These are phyloP conservation scores for Quadriops clusia DNA, from an alignment of 2,888 invertebrate species.

Conservation along the genomic window DNA sequence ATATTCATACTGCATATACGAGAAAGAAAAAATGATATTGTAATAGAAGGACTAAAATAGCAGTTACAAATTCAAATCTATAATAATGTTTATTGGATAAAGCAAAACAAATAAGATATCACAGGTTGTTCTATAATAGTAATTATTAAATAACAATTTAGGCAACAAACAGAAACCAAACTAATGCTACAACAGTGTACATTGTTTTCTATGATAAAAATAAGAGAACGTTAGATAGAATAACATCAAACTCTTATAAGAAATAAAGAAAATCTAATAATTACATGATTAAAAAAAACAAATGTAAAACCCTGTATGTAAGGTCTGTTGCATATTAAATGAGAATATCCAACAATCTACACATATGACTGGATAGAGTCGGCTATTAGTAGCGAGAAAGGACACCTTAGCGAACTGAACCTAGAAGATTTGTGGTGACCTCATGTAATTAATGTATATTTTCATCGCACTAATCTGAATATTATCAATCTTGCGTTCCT, in stretches of 20 bases:
- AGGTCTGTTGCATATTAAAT: neutral
- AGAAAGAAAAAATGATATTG: too few relatives aligned
- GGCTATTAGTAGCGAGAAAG: too few relatives aligned
- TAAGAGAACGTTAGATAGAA: neutral
- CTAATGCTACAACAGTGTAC: neutral
- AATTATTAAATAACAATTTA: conserved; percentile 7
- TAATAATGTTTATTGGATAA: too few relatives aligned
- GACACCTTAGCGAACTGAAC: too few relatives aligned
- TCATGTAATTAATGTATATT: too few relatives aligned
- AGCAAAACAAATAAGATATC: conserved; percentile 31
- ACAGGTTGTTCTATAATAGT: conserved; percentile 29
- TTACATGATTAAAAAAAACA: conserved; percentile 6
- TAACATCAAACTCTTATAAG: neutral
- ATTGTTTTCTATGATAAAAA: conserved; percentile 1
- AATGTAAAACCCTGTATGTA: conserved; percentile 7
- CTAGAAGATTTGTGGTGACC: too few relatives aligned
- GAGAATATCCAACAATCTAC: neutral
- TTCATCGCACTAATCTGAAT: too few relatives aligned
- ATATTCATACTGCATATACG: too few relatives aligned
- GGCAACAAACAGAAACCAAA: conserved; percentile 5
- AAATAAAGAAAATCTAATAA: conserved; percentile 2
- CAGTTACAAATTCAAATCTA: too few relatives aligned
- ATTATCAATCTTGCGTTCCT: too few relatives aligned
- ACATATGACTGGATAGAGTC: neutral
- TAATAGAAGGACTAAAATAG: too few relatives aligned